Evolutionary conservation across 2,113 vertebrate genomes (phyloP).

Genomic region (Poecile atricapillus): DNA sequence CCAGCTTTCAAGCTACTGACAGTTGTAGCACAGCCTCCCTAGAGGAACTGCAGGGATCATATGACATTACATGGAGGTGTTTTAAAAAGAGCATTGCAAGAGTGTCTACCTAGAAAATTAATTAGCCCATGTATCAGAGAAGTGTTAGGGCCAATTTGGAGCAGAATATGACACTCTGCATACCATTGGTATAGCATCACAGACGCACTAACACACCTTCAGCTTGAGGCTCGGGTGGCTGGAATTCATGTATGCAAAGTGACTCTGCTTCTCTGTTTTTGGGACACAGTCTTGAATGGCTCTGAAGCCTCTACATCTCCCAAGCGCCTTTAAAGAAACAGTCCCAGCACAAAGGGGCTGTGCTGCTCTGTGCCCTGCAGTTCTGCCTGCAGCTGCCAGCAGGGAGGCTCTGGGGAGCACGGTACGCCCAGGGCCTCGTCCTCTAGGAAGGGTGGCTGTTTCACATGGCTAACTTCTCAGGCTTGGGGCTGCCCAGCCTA

Average conservation of each 20-base stretch:
- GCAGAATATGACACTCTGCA: background rate
- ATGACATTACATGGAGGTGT: background rate
- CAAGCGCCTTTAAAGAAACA: accelerated
- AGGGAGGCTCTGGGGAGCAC: accelerated
- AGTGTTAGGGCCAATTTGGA: background rate
- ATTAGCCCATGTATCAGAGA: background rate
- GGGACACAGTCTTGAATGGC: background rate
- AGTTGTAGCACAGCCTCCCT: background rate
- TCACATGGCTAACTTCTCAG: background rate
- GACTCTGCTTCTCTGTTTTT: background rate
- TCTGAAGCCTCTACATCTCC: accelerated
- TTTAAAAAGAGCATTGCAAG: background rate
- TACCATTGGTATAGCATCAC: background rate
- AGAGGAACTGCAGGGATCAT: background rate
- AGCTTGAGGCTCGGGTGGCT: background rate
- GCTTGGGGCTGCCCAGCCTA: background rate
- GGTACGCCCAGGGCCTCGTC: accelerated
- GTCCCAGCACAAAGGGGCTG: accelerated
- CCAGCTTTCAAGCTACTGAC: background rate
- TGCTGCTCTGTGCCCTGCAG: accelerated
- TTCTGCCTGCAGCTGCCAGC: background rate
- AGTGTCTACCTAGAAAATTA: background rate
- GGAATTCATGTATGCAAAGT: background rate
- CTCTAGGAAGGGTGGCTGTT: accelerated
- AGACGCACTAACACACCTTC: background rate